Evolutionary conservation across 2,888 invertebrate species (phyloP).

Genomic region (Euclidia mi): DNA sequence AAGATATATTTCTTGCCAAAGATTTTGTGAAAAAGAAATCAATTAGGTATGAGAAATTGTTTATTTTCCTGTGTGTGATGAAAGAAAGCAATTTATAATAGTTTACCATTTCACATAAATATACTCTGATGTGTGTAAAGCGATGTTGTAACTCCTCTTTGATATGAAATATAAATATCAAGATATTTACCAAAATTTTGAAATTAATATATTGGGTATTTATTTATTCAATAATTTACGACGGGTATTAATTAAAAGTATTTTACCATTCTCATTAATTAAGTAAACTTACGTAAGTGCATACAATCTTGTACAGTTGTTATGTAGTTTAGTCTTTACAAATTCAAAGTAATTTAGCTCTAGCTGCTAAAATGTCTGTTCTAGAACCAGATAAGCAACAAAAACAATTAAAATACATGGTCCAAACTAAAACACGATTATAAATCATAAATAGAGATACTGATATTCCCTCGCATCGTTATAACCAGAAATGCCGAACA

Average conservation of each 20-base stretch:
- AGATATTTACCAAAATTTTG: constrained; percentile 16
- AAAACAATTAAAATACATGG: constrained; percentile 19
- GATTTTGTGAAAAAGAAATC: constrained; percentile 50
- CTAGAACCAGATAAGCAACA: constrained; percentile 24
- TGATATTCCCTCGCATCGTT: too few relatives aligned
- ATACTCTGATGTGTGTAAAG: constrained; percentile 22
- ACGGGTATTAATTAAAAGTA: constrained; percentile 54
- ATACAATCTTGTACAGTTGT: constrained; percentile 74
- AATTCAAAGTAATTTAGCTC: constrained; percentile 41
- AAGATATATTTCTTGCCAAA: constrained; percentile 59
- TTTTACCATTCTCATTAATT: constrained; percentile 52
- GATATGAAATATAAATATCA: constrained; percentile 9
- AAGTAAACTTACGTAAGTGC: constrained; percentile 26
- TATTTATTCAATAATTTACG: constrained; percentile 46
- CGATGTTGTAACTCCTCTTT: constrained; percentile 11
- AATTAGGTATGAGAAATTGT: constrained; percentile 30
- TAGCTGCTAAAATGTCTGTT: constrained; percentile 38
- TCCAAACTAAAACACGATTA: too few relatives aligned
- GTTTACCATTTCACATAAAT: constrained; percentile 31
- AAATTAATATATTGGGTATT: constrained; percentile 34
- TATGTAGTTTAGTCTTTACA: constrained; percentile 75
- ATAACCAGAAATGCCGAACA: too few relatives aligned
- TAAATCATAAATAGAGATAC: constrained; percentile 2
- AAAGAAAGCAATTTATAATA: constrained; percentile 23
- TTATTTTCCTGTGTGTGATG: constrained; percentile 23